These are phyloP conservation scores for Psephotus haematonotus DNA, from an alignment of 2,113 vertebrate species.

Conservation along the genomic window DNA sequence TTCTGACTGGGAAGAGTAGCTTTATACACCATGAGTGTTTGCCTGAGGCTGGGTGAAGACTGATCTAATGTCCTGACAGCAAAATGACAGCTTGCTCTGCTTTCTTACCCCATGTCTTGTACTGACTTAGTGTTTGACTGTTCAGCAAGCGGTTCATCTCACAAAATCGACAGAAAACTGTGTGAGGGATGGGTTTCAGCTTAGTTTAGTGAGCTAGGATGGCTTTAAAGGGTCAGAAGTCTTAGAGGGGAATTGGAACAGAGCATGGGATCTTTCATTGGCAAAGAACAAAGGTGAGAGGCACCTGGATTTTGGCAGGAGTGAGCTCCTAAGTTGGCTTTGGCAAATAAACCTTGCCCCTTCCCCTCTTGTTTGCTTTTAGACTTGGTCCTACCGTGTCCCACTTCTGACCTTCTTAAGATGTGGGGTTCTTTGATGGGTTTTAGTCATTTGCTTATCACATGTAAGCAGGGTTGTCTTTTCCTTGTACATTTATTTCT, in stretches of 20 bases:
- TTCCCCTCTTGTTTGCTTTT: neutral
- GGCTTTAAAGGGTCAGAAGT: neutral
- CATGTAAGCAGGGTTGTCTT: neutral
- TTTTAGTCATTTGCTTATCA: neutral
- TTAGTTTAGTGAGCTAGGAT: neutral
- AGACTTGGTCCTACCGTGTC: neutral
- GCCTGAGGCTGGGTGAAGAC: neutral
- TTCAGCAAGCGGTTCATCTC: neutral
- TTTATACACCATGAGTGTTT: neutral
- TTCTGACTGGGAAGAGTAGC: neutral
- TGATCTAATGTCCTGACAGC: neutral
- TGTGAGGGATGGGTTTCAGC: neutral
- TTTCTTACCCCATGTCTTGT: neutral
- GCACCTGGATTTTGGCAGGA: neutral
- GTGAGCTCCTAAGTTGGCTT: neutral
- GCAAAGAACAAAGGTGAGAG: neutral
- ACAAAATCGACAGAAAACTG: neutral
- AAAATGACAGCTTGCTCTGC: neutral
- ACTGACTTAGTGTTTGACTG: neutral
- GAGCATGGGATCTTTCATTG: neutral
- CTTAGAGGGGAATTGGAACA: neutral
- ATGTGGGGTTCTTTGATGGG: neutral
- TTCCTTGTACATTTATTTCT: neutral
- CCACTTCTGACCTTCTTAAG: neutral
- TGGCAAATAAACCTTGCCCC: neutral